phyloP scores from a whole-genome alignment of 1,140 invertebrate species.

The Zaprionus tsacasi region DNA sequence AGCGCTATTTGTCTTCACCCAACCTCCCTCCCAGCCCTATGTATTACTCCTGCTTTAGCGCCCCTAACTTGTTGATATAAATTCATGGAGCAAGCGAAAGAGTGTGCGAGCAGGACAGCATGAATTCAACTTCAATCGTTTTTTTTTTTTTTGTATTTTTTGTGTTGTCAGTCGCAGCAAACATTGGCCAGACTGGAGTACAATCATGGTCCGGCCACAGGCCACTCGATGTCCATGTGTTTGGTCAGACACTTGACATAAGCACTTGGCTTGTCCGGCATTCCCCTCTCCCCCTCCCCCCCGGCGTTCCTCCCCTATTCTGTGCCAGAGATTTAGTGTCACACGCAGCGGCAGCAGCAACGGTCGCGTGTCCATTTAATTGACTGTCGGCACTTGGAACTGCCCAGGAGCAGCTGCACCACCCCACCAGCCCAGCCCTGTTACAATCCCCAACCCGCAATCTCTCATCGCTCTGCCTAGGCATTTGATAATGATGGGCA shows the following conservation, averaged over 20 bases:
- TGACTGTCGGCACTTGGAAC: constrained; percentile 77
- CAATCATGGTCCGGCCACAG: constrained; percentile 35
- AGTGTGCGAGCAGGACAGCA: neutral
- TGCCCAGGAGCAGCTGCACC: constrained; percentile 35
- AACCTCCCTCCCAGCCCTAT: neutral
- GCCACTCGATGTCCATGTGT: constrained; percentile 77
- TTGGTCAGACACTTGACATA: constrained; percentile 80
- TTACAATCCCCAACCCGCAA: neutral
- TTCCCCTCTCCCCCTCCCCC: constrained; percentile 3
- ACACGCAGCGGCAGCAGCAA: constrained; percentile 47
- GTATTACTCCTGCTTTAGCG: neutral
- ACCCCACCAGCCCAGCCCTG: neutral
- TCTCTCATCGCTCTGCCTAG: constrained; percentile 20
- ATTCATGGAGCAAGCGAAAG: constrained; percentile 57
- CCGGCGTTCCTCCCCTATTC: neutral
- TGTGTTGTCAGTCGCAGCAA: constrained; percentile 68
- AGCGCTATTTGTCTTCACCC: constrained; percentile 52
- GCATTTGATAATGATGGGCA: constrained; percentile 66
- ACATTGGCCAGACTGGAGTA: constrained; percentile 43
- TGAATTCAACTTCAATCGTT: constrained; percentile 30
- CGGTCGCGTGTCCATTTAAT: constrained; percentile 77
- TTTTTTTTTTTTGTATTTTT: constrained; percentile 56
- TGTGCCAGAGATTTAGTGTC: constrained; percentile 63
- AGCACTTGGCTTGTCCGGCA: constrained; percentile 59
- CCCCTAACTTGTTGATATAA: constrained; percentile 74